Base-by-base conservation (phyloP, 2,888 invertebrate genomes). In the Pseudococcus jackbeardsleyi region DNA sequence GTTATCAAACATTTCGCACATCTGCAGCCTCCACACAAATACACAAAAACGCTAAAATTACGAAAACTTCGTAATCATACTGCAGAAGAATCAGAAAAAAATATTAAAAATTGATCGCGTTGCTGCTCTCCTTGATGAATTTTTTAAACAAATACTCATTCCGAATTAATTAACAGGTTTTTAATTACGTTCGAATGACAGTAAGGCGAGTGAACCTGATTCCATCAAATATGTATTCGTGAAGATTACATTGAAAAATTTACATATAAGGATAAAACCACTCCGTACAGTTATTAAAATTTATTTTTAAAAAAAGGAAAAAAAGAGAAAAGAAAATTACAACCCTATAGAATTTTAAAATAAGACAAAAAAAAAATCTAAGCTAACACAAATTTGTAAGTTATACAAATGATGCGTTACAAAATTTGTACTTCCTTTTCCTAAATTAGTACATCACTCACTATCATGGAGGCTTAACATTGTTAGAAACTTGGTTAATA, bases 361-460 rank as follows among this genome's bases (percentile, higher is more conserved):
- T 22, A 33, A 50, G 50, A 54, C 84, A 46, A 33, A 84, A 84
- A 84, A 46, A 54, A 84, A 8, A 54, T 84, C 50, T 50, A 84
- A 48, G 54, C 50, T 54, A 82, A 82, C 79, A 82, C 79, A 82
- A 85, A 54, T 54, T 85, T 54, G 59, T 64, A 85, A 54, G 64
- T 85, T n/a, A 46, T 84, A 84, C 64, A 64, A 42, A 84, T 85
- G 26, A 59, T 48, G 54, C 59, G 64, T 64, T 59, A 85, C 50
- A 84, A 85, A 85, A 85, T 85, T 85, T 85, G 85, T 85, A 85
- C 85, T 85, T 85, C 85, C 54, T 42, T 59, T 85, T 59, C 54
- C 85, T 85, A 85, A 59, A 42, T 85, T 64, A 59, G 64, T 59
- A 59, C 59, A 59, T 85, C 64, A 85, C 85, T 85, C 85, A 85